Evolutionary conservation across 2,888 invertebrate genomes (phyloP), one percentile per base, ranked within the genome.

Genomic region (Hypercompe scribonia): DNA sequence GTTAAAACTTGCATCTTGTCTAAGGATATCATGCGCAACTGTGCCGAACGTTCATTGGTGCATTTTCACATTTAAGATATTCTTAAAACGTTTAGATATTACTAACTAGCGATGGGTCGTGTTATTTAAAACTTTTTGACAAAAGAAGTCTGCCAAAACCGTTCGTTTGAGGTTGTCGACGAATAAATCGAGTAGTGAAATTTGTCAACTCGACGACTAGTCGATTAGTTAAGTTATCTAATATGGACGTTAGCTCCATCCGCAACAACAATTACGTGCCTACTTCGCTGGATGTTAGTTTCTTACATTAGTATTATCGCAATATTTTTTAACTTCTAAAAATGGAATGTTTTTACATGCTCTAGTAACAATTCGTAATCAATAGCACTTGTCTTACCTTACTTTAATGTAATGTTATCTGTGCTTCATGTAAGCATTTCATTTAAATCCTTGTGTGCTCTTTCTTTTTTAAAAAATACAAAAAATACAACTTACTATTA

Each of bases 31-130:
- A 39, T 39, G 28, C n/a, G n/a, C n/a, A 28, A 65, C 31, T 68
- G 50, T 68, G 70, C 61, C 70, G 24, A 54, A 71, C 39, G 34
- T 58, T 65, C 71, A 71, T 71, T 66, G 50, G 39, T 71, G 50
- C 66, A 71, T 50, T 31, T 46, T 33, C 18, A 31, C 46, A 31
- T 67, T 3, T 67, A 31, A 31, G 28, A 28, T 15, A 61, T 31
- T 7, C 15, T 28, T 61, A 5, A 61, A 61, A 61, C 61, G 31
- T 61, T 28, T 61, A 61, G 28, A 15, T 31, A 61, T 61, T 61
- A 28, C n/a, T n/a, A 58, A 58, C 54, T 28, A 58, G 28, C 54
- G 28, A 58, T 58, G 28, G 54, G 54, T 58, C 54, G 54, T 58
- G 28, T 28, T 24, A 13, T 13, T 18, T 58, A 28, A 58, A 58